Evolutionary conservation across 2,888 invertebrate genomes (phyloP), one percentile per base, ranked within the genome.

Genomic region (Tortrix viridana): DNA sequence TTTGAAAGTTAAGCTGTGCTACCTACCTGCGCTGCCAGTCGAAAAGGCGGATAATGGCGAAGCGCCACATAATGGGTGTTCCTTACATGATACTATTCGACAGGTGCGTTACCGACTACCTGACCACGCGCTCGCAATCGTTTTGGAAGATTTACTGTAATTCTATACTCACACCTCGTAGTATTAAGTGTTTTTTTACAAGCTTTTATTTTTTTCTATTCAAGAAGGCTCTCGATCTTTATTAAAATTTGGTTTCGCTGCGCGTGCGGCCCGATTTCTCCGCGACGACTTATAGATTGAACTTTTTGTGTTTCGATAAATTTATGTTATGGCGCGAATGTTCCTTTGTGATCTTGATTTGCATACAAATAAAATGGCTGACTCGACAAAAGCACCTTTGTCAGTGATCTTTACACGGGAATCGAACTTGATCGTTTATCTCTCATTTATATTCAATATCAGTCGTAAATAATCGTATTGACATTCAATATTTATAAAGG

Each of bases 291-390:
- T 70, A 69, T 68, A 57, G 73, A 73, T 67, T 66, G 68, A 67
- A 69, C 66, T 69, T 74, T 73, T 71, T 71, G 71, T 72, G 68
- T 73, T 69, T 71, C 73, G 69, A 72, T 75, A 73, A 73, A 76
- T 77, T 68, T 76, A 80, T 76, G 73, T 79, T 77, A 75, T 73
- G 74, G 80, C 77, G 76, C 75, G 76, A 71, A 72, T 67, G 70
- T 70, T 73, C 78, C 76, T 83, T 82, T 82, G 85, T 86, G 75
- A 70, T 73, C 75, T 72, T 73, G 74, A 90, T 90, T 90, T 88
- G 86, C 90, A 89, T 91, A 89, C 85, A 89, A 90, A 89, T 88
- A 86, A 84, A 86, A 89, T 79, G 82, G 83, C 84, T 88, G 88
- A 87, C 86, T 88, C 85, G 80, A 87, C 89, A 89, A 88, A 88